Base-by-base conservation (phyloP, 2,888 invertebrate genomes). In the Drosophila prolongata region DNA sequence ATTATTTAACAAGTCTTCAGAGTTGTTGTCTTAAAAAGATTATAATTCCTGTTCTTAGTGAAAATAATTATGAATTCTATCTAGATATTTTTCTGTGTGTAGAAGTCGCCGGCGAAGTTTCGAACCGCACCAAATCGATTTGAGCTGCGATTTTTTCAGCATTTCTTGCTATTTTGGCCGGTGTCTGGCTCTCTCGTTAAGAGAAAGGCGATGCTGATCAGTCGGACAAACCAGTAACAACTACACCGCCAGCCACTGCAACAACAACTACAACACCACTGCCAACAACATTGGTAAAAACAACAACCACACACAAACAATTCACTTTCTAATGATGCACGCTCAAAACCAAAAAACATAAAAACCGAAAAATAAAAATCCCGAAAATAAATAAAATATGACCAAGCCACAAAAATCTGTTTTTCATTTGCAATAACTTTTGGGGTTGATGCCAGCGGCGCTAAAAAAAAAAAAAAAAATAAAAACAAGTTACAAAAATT, bases 241-340 rank as follows among this genome's bases (percentile, higher is more conserved):
- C 38, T n/a, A 11, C 55, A 58, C 11, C 14, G 14, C 35, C 30
- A 49, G 10, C 27, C 40, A 34, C 30, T 47, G 30, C 40, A 40
- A 47, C 40, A 40, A 14, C 35, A 13, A 38, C 14, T 13, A 16
- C 44, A n/a, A 24, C 55, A 40, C 6, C n/a, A 24, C 2, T 14
- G 16, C 5, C 50, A 35, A 4, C 54, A 54, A 42, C 27, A 27
- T 5, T 8, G 27, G 4, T 6, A 8, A 19, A 42, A 55, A 35
- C 60, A 24, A n/a, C 59, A 54, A 34, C 16, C 54, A 50, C 65
- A 73, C 65, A 34, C 46, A 71, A 40, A 44, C 55, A 71, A 56
- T 72, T 72, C 68, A 72, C 72, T 72, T 72, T 72, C 72, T 72
- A 72, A 72, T 66, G 72, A 71, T 67, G 44, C 42, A 53, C 54